A percentile compares a stretch with the other conserved stretches of the same genome.
phyloP scores from a whole-genome alignment of 2,888 invertebrate genomes.

The Unio delphinus region DNA sequence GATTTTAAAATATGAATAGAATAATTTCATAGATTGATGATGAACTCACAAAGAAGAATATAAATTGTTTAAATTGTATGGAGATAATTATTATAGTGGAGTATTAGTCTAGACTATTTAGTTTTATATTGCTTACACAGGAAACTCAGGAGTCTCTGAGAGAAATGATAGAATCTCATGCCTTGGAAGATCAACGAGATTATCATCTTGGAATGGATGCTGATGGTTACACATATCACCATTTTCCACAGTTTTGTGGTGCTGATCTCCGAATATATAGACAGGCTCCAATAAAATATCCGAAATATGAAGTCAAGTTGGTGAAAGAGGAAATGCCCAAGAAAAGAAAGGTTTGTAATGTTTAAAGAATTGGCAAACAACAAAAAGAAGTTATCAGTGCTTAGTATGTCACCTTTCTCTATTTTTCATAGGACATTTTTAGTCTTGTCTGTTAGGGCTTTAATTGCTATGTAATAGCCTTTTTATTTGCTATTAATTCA shows the following conservation, averaged over 20 bases:
- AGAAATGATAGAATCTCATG: constrained; percentile 73
- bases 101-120: background rate
- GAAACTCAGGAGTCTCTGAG: constrained; percentile 75
- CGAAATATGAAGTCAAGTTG: constrained; percentile 37
- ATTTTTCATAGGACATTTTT: no score
- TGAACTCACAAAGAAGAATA: no score
- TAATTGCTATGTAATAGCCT: no score
- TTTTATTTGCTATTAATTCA: no score
- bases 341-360: constrained; percentile 33
- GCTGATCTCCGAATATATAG: constrained; percentile 75
- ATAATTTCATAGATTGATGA: no score
- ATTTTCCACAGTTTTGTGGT: constrained; percentile 76
- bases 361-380: no score
- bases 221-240: constrained; percentile 74
- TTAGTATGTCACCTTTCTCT: no score
- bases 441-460: no score
- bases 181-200: constrained; percentile 72
- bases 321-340: constrained; percentile 21
- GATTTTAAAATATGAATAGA: no score
- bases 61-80: no score
- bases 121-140: constrained; percentile 58
- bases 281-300: constrained; percentile 65
- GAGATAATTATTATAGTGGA: background rate
- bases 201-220: constrained; percentile 74
- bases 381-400: no score